phyloP scores from a whole-genome alignment of 2,113 vertebrate species.

The Zosterops pallidus region DNA sequence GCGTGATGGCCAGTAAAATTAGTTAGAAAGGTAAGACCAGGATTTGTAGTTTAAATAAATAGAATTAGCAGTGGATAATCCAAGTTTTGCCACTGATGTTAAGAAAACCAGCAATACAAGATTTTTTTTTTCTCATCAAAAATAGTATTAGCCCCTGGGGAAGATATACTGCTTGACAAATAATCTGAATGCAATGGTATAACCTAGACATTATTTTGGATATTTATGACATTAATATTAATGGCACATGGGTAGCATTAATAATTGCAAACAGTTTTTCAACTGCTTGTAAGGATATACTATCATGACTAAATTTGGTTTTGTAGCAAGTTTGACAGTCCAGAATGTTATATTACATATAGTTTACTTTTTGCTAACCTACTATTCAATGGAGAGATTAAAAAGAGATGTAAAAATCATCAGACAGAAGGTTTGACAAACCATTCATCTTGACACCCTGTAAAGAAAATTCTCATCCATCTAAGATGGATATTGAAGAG shows the following conservation, averaged over 20 bases:
- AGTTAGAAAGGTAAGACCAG: neutral
- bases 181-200: neutral
- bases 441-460: slow-evolving; percentile 24
- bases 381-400: neutral
- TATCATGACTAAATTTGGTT: neutral
- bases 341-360: neutral
- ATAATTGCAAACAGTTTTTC: neutral
- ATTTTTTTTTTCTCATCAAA: neutral
- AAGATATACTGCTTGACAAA: neutral
- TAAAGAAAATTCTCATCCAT: slow-evolving; percentile 19
- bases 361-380: neutral
- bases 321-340: neutral
- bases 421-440: slow-evolving; percentile 31
- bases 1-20: neutral
- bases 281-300: neutral
- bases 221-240: neutral
- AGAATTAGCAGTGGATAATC: neutral
- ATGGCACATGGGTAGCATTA: neutral
- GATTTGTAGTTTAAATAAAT: neutral
- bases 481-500: slow-evolving; percentile 26
- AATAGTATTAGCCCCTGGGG: neutral
- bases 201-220: neutral
- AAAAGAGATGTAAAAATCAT: slow-evolving; percentile 18
- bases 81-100: neutral
- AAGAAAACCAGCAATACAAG: neutral